Conservation (phyloP, 2,888 invertebrate species). For the Troglohyphantes excavatus region DNA sequence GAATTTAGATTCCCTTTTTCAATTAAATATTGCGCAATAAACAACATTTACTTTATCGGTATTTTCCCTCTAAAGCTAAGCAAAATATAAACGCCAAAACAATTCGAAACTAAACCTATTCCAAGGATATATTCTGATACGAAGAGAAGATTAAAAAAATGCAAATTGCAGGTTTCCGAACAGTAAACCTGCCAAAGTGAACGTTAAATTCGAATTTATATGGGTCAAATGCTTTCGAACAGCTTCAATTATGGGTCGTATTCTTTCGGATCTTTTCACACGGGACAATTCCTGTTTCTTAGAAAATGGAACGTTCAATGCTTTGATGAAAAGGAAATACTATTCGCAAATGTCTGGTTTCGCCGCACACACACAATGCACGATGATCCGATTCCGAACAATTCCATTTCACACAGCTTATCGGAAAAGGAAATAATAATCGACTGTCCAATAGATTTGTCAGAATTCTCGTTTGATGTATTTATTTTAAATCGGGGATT, state of each 20-base stretch:
- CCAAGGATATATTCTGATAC: no score
- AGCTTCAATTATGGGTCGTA: constrained; percentile 5
- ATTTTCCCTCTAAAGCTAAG: no score
- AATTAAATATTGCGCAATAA: no score
- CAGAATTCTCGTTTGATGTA: background rate
- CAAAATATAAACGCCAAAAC: no score
- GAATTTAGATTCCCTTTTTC: no score
- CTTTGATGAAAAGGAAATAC: background rate
- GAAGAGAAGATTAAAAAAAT: background rate
- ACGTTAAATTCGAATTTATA: constrained; percentile 33
- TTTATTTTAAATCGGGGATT: background rate
- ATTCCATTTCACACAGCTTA: background rate
- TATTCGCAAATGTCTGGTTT: background rate
- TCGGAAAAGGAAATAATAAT: background rate
- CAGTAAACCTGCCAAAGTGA: background rate
- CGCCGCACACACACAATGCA: background rate
- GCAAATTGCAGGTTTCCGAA: background rate
- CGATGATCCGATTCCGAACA: background rate
- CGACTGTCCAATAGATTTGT: background rate
- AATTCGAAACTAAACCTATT: no score
- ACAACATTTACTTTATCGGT: no score
- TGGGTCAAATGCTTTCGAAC: constrained; percentile 16
- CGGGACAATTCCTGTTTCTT: background rate
- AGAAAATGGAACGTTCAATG: constrained; percentile 17
- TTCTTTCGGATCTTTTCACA: background rate